Evolutionary conservation across 2,888 invertebrate species (phyloP), one percentile per base, ranked within the genome.

Genomic region (Dusona sp.): DNA sequence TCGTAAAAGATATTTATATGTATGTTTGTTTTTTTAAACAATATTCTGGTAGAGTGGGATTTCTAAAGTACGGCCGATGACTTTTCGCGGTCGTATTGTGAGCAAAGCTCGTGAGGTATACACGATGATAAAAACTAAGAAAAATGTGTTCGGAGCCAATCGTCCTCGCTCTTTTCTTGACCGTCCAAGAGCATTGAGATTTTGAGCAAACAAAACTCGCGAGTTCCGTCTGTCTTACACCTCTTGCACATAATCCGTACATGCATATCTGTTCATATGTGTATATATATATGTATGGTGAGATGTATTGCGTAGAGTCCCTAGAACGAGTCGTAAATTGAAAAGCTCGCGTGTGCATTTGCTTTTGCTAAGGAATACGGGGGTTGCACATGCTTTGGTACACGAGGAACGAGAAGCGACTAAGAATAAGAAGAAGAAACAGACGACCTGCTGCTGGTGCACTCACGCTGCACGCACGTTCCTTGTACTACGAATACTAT

Each of bases 121-220:
- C 36, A 57, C 7, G 64, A 45, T 19, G 7, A 74, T 51, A 19
- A 45, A 57, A 25, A 73, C 3, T 19, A 65, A 73, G 22, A 16
- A 72, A 75, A 64, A 61, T 36, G 2, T 38, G 67, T 74, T 78
- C 78, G 78, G 67, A 70, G 68, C 65, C 68, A 65, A 70, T 74
- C 80, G 65, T 67, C 65, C 65, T 29, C 78, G 36, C 82, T 70
- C 67, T 72, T 64, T 72, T 85, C 74, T 73, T 68, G 79, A 51
- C 57, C 54, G 42, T 75, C 72, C 70, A 65, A 68, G 54, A 74
- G 88, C 90, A 91, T 90, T 90, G 91, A 92, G 93, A 92, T 91
- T 92, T 92, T 91, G 91, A 91, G 91, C 90, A 92, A 93, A 93
- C 91, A 93, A 87, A 85, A 88, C 77, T 88, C 85, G 86, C 81